These are phyloP conservation scores for Aplochiton taeniatus DNA, from an alignment of 2,797 vertebrate species.

Conservation along the genomic window DNA sequence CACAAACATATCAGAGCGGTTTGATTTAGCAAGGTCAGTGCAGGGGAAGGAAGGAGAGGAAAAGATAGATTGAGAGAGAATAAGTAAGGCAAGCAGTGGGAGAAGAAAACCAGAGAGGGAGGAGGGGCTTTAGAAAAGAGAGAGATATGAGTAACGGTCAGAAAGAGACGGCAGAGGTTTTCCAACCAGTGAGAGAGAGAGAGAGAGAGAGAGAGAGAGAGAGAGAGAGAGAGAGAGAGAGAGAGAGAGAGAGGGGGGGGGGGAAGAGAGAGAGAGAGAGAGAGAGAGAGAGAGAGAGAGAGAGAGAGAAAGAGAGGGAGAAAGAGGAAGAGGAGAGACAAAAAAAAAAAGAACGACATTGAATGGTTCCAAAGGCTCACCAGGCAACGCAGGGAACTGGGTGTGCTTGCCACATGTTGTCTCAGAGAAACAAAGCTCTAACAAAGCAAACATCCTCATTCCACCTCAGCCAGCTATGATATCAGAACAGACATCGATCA, in stretches of 20 bases:
- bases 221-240: neutral
- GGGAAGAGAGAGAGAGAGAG: constrained; percentile 13
- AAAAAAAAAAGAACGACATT: constrained; percentile 2
- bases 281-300: constrained; percentile 2
- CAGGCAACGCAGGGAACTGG: constrained; percentile 70
- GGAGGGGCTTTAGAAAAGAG: constrained; percentile 4
- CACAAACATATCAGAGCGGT: constrained; percentile 5
- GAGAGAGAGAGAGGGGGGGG: constrained; percentile 11
- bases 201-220: constrained; percentile 29
- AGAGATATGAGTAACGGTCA: too few relatives aligned
- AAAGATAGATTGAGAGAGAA: neutral
- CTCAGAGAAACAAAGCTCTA: constrained; percentile 29
- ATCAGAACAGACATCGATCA: constrained; percentile 58
- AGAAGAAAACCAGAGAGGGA: constrained; percentile 23
- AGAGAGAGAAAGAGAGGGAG: constrained; percentile 8
- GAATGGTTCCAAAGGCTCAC: constrained; percentile 71
- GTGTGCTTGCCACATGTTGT: constrained; percentile 63
- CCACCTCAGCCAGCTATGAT: constrained; percentile 45
- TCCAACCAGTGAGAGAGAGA: constrained; percentile 30
- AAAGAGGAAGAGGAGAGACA: constrained; percentile 13
- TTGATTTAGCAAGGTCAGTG: constrained; percentile 27
- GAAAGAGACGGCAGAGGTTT: constrained; percentile 14
- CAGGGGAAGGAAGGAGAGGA: constrained; percentile 1
- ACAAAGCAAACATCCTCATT: constrained; percentile 54
- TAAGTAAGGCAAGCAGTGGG: constrained; percentile 18